These are phyloP conservation scores for Ciconia boyciana DNA, from an alignment of 2,113 vertebrate species.

Conservation along the genomic window DNA sequence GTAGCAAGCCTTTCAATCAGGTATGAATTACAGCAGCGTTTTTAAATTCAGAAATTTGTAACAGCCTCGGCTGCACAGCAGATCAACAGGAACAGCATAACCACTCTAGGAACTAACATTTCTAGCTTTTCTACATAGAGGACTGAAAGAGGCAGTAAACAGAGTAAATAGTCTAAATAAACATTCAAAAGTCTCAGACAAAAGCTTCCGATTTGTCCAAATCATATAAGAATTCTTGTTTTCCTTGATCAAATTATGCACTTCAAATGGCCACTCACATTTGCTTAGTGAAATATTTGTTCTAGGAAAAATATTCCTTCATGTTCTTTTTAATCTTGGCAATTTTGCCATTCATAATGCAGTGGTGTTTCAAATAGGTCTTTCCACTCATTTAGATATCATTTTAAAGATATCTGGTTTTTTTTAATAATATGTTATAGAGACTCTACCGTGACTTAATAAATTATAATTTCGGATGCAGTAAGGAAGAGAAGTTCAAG, in stretches of 20 bases:
- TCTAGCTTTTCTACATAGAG: neutral
- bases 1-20: neutral
- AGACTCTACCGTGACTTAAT: neutral
- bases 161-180: neutral
- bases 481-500: neutral
- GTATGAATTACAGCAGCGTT: neutral
- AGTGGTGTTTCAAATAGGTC: neutral
- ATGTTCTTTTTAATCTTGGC: neutral
- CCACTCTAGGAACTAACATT: neutral
- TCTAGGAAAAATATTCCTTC: neutral
- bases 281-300: neutral
- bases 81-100: neutral
- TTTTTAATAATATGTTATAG: neutral
- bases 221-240: neutral
- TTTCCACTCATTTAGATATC: neutral
- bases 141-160: neutral
- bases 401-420: neutral
- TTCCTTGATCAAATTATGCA: neutral
- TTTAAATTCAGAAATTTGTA: neutral
- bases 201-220: neutral
- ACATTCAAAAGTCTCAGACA: neutral
- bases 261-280: neutral
- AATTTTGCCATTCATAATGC: neutral
- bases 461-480: neutral
- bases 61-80: neutral